Base-by-base conservation (phyloP, 1,140 invertebrate species). In the Cydia splendana region DNA sequence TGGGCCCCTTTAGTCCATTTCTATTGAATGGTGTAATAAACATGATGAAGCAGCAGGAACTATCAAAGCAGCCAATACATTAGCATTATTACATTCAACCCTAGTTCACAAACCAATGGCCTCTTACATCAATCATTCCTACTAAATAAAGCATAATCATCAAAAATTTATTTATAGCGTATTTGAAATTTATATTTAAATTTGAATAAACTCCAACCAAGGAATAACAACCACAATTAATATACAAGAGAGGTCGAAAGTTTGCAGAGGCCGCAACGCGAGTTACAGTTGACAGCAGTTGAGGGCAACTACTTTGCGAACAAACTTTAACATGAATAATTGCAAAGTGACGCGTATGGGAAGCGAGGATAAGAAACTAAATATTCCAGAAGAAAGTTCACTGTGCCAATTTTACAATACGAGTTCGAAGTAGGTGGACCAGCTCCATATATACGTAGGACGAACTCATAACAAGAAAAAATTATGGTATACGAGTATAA, bases 311-410 rank as follows among this genome's bases (percentile, higher is more conserved):
- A 81, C 77, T 83, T 81, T 45, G 76, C 74, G 51, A 76, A 69
- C 76, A 75, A 82, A 82, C 81, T 77, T 79, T 81, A 76, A 75
- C 51, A 78, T 62, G 81, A 83, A 83, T 83, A 84, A 83, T 84
- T 83, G 75, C 80, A 75, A 76, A 81, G 67, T 71, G 67, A 71
- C 34, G 67, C 34, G 67, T 71, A 45, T 38, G 34, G 6, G 28
- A 42, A 38, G 30, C 30, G 65, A 71, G 67, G 67, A 71, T 71
- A 71, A 42, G 34, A 45, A 71, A 42, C 34, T 42, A 71, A 38
- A 38, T 69, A 69, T 69, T 38, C 30, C 67, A 18, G n/a, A 38
- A 42, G 67, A 38, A 71, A 71, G 38, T 71, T 71, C 67, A 38
- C 30, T 18, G n/a, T 71, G 24, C 67, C n/a, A 71, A 71, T 18